A percentile compares a stretch with the other conserved stretches of the same genome.
Conservation (phyloP, 2,888 invertebrate species). For the Sicus ferrugineus region DNA sequence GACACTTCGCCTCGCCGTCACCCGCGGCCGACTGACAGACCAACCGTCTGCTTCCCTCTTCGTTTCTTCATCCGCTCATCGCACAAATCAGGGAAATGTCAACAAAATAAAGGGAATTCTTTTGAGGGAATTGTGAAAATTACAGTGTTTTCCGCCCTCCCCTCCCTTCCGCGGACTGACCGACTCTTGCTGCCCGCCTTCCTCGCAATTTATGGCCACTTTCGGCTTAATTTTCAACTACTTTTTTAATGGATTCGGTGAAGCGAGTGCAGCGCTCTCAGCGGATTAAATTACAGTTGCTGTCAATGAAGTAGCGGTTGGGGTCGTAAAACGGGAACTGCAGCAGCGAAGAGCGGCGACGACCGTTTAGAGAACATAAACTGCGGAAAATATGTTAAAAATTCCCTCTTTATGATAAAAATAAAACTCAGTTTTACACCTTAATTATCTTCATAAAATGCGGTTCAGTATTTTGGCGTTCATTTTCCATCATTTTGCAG, state of each 20-base stretch:
- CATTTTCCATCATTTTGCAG: too few species aligned
- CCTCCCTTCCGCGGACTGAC: not conserved
- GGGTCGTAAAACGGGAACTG: not conserved
- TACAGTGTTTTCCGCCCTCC: not conserved
- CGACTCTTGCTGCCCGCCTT: not conserved
- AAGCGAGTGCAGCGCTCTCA: not conserved
- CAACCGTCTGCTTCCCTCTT: not conserved
- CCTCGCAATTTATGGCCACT: slow-evolving; percentile 10
- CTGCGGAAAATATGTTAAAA: not conserved
- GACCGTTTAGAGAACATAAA: not conserved
- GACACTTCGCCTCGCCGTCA: not conserved
- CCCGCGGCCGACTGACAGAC: not conserved
- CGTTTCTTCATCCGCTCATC: not conserved
- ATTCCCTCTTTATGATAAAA: too few species aligned
- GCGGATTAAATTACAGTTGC: not conserved
- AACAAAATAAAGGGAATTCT: slow-evolving; percentile 1
- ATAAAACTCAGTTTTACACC: too few species aligned
- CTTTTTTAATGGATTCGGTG: not conserved
- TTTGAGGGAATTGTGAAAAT: not conserved
- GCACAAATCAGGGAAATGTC: slow-evolving; percentile 15
- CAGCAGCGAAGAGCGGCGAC: not conserved
- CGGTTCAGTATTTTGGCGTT: too few species aligned
- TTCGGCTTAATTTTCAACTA: slow-evolving; percentile 5
- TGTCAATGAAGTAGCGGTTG: not conserved
- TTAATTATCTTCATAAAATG: too few species aligned